These are phyloP conservation scores for Nymphalis polychloros DNA, from an alignment of 2,888 invertebrate genomes.

Conservation along the genomic window DNA sequence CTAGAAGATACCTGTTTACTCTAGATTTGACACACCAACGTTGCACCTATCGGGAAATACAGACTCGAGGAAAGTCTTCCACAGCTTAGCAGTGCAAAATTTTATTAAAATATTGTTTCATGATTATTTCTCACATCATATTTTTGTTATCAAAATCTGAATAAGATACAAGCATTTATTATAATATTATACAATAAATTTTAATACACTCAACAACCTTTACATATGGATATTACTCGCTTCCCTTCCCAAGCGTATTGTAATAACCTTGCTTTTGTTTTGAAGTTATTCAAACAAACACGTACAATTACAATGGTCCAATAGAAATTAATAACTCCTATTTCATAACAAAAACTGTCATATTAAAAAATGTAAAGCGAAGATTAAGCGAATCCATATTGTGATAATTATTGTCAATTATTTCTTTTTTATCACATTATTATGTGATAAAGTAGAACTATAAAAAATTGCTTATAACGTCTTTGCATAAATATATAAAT, in stretches of 20 bases:
- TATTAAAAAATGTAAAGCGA: background rate
- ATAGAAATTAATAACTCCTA: conserved; percentile 14
- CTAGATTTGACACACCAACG: too few relatives aligned
- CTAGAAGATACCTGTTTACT: too few relatives aligned
- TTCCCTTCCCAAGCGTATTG: background rate
- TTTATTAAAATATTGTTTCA: too few relatives aligned
- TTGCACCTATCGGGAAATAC: too few relatives aligned
- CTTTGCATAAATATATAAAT: too few relatives aligned
- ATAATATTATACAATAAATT: background rate
- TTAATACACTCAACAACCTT: background rate
- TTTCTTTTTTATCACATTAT: too few relatives aligned
- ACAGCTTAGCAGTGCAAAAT: too few relatives aligned
- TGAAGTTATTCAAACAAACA: conserved; percentile 10
- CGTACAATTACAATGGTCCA: conserved; percentile 8
- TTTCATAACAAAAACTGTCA: conserved; percentile 6
- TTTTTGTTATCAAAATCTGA: too few relatives aligned
- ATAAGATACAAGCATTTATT: too few relatives aligned
- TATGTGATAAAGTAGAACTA: background rate
- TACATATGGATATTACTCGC: background rate
- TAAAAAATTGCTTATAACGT: too few relatives aligned
- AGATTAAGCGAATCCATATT: background rate
- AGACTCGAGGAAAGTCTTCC: too few relatives aligned
- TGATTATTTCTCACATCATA: too few relatives aligned
- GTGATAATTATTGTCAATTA: background rate
- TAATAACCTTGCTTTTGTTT: conserved; percentile 4